Conservation (phyloP, 2,113 vertebrate species). For the Typhlomys cinereus region DNA sequence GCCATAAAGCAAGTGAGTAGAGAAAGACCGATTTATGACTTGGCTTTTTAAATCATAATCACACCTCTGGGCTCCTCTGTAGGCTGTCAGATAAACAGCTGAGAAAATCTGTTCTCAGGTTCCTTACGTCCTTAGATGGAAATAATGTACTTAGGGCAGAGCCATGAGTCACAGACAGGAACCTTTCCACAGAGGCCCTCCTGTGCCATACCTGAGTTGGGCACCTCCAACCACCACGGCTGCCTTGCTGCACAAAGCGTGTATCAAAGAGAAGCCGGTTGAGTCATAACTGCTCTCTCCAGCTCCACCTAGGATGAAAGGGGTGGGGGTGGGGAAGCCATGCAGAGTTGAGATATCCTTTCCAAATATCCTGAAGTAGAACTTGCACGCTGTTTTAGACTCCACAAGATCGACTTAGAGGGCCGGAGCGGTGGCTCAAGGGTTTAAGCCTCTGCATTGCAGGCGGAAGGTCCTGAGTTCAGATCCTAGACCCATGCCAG, state of each 20-base stretch:
- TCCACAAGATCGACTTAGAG: too few species aligned
- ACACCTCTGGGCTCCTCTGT: slow-evolving; percentile 60
- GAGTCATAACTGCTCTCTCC: not conserved
- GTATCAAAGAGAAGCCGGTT: not conserved
- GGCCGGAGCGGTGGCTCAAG: not conserved
- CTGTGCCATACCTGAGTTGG: not conserved
- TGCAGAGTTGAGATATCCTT: too few species aligned
- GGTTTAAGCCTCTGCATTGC: too few species aligned
- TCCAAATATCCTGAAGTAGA: too few species aligned
- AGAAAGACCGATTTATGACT: slow-evolving; percentile 63
- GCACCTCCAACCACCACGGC: fast-evolving
- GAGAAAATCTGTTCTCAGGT: slow-evolving; percentile 26
- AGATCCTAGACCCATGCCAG: too few species aligned
- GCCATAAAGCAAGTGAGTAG: slow-evolving; percentile 46
- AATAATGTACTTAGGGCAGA: too few species aligned
- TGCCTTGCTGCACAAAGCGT: not conserved
- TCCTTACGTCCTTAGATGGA: not conserved
- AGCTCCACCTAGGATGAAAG: not conserved
- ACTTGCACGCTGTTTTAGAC: too few species aligned
- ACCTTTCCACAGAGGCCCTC: not conserved
- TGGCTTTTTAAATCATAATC: slow-evolving; percentile 75
- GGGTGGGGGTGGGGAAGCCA: not conserved
- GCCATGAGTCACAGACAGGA: not conserved
- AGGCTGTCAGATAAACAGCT: slow-evolving; percentile 42
- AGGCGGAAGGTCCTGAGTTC: too few species aligned